These are phyloP conservation scores for Scaptomyza parva DNA, from an alignment of 2,888 invertebrate species.

Conservation along the genomic window DNA sequence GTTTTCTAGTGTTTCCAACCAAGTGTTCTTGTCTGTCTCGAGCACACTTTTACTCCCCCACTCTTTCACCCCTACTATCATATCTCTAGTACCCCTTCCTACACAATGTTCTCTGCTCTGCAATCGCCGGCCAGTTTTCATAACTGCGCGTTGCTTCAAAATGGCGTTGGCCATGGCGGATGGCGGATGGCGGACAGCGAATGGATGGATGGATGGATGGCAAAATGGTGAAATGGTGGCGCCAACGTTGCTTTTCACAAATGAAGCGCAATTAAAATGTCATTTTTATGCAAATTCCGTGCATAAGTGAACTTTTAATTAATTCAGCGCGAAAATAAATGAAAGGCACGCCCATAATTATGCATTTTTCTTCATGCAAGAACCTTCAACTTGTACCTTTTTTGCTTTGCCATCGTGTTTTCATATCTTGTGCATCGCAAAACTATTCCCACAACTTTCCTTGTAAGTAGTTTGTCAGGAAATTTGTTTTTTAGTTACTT, in stretches of 20 bases:
- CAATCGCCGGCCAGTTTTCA: constrained; percentile 54
- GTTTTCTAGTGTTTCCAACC: constrained; percentile 61
- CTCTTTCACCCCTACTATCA: background rate
- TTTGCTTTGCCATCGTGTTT: constrained; percentile 16
- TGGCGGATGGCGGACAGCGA: constrained; percentile 19
- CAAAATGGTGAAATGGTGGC: constrained; percentile 19
- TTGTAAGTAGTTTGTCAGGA: constrained; percentile 19
- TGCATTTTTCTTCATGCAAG: constrained; percentile 43
- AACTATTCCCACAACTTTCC: constrained; percentile 24
- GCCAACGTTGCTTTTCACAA: constrained; percentile 59
- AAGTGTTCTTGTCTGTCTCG: constrained; percentile 71
- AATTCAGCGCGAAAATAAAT: constrained; percentile 77
- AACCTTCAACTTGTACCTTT: constrained; percentile 48
- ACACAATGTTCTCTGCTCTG: constrained; percentile 11
- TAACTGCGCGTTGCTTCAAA: constrained; percentile 42
- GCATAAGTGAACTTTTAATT: constrained; percentile 82
- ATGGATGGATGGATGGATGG: constrained; percentile 7
- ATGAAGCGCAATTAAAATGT: constrained; percentile 82
- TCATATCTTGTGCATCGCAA: constrained; percentile 3
- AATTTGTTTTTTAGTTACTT: constrained; percentile 22
- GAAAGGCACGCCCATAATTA: constrained; percentile 72
- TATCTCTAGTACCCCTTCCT: background rate
- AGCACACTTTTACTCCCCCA: constrained; percentile 58
- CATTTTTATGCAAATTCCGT: constrained; percentile 80
- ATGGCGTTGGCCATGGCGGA: constrained; percentile 21